A percentile compares a stretch with the other conserved stretches of the same genome.
phyloP scores from a whole-genome alignment of 2,113 vertebrate species.

The Lonchura striata region DNA sequence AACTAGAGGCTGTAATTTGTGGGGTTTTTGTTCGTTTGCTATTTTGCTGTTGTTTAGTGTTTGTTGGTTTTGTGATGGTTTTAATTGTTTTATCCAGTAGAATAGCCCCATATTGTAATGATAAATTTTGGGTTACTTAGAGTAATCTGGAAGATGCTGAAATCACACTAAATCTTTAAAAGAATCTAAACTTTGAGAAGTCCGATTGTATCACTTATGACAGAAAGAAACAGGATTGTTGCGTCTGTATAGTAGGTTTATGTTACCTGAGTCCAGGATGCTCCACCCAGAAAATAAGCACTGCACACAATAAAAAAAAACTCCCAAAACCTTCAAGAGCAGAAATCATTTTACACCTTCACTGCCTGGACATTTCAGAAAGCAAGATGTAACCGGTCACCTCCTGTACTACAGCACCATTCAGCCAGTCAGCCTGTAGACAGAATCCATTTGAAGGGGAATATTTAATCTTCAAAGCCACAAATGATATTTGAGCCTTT shows the following conservation, averaged over 20 bases:
- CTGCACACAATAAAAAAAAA: neutral
- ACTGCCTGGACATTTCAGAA: neutral
- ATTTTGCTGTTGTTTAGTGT: neutral
- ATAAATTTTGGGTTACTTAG: neutral
- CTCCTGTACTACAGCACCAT: neutral
- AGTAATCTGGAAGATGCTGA: neutral
- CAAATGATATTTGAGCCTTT: neutral
- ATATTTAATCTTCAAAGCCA: neutral
- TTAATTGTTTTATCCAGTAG: neutral
- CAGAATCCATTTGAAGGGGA: neutral
- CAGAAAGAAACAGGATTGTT: neutral
- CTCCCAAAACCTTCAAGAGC: neutral
- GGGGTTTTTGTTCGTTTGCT: neutral
- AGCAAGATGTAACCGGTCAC: fast-evolving
- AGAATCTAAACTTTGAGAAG: neutral
- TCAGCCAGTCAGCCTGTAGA: neutral
- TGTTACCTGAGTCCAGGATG: neutral
- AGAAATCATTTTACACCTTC: neutral
- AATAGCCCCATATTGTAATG: neutral
- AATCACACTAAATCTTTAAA: neutral
- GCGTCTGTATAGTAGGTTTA: neutral
- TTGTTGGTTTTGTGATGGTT: neutral
- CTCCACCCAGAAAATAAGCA: neutral
- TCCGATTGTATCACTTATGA: neutral
- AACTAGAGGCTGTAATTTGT: neutral